A percentile compares a stretch with the other conserved stretches of the same genome.
Conservation (phyloP, 2,797 vertebrate genomes). For the Antrozous pallidus region DNA sequence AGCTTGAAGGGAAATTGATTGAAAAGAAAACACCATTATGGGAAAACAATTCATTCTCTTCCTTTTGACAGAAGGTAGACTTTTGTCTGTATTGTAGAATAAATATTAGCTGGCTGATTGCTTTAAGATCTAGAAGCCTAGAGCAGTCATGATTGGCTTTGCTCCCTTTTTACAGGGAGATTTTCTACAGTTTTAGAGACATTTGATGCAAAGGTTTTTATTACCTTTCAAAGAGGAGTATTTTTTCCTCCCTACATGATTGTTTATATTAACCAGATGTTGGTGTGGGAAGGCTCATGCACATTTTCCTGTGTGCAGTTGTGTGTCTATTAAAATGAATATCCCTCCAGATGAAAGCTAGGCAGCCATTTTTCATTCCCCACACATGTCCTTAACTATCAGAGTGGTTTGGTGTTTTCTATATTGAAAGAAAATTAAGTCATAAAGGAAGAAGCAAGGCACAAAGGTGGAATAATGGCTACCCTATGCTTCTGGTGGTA, state of each 20-base stretch:
- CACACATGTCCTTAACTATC: background rate
- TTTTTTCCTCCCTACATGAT: background rate
- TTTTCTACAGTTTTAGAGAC: slow-evolving; percentile 46
- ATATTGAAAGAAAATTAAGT: slow-evolving; percentile 1
- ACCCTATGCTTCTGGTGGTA: background rate
- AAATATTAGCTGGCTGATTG: slow-evolving; percentile 81
- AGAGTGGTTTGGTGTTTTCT: background rate
- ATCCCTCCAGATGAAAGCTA: background rate
- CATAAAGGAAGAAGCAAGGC: background rate
- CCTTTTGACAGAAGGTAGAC: slow-evolving; percentile 79
- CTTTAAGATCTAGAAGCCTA: slow-evolving; percentile 76
- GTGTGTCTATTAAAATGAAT: background rate
- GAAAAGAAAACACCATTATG: slow-evolving; percentile 83
- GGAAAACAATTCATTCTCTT: slow-evolving; percentile 84
- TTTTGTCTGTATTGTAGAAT: slow-evolving; percentile 82
- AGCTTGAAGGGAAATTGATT: slow-evolving; percentile 85
- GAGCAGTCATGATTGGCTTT: slow-evolving; percentile 65
- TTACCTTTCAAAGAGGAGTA: background rate
- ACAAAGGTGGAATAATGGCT: background rate
- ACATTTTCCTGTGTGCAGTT: background rate
- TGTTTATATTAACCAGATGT: slow-evolving; percentile 19
- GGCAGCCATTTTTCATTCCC: background rate
- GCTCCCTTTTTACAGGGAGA: slow-evolving; percentile 66
- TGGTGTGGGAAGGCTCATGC: background rate
- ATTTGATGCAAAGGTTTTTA: slow-evolving; percentile 34